These are phyloP conservation scores for Stenchaetothrips biformis DNA, from an alignment of 2,888 invertebrate species.

Conservation along the genomic window DNA sequence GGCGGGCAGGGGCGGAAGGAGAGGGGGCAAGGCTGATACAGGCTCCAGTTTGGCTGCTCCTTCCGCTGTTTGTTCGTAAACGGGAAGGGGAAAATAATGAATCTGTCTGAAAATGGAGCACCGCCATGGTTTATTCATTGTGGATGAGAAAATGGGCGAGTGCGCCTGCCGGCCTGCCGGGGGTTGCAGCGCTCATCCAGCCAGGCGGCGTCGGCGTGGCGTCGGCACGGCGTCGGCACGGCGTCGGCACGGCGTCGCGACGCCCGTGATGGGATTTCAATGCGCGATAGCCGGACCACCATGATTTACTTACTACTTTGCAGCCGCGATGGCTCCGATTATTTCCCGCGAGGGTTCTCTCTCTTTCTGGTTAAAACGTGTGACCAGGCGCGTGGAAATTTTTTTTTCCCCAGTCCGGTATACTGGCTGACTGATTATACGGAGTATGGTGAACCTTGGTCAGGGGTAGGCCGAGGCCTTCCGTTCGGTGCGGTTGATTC, in stretches of 20 bases:
- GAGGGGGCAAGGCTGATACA: background rate
- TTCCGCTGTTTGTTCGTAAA: constrained; percentile 8
- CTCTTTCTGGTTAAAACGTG: no score
- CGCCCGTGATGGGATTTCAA: constrained; percentile 6
- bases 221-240: no score
- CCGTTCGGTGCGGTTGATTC: background rate
- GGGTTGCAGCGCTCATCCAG: no score
- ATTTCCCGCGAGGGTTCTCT: no score
- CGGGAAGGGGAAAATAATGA: constrained; percentile 11
- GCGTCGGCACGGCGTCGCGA: no score
- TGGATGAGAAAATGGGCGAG: constrained; percentile 14
- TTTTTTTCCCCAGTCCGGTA: background rate
- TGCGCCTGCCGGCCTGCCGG: no score
- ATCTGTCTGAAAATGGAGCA: constrained; percentile 14
- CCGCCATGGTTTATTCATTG: constrained; percentile 11
- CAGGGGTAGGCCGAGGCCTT: background rate
- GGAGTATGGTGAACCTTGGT: background rate
- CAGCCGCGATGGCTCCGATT: no score
- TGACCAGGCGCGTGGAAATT: no score
- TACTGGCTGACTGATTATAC: background rate
- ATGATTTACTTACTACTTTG: no score
- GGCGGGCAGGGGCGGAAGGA: background rate
- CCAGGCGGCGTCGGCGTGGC: no score
- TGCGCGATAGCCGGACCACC: no score
- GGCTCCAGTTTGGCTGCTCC: constrained; percentile 12